Base-by-base conservation (phyloP, 2,888 invertebrate species). In the Doris montereyensis region DNA sequence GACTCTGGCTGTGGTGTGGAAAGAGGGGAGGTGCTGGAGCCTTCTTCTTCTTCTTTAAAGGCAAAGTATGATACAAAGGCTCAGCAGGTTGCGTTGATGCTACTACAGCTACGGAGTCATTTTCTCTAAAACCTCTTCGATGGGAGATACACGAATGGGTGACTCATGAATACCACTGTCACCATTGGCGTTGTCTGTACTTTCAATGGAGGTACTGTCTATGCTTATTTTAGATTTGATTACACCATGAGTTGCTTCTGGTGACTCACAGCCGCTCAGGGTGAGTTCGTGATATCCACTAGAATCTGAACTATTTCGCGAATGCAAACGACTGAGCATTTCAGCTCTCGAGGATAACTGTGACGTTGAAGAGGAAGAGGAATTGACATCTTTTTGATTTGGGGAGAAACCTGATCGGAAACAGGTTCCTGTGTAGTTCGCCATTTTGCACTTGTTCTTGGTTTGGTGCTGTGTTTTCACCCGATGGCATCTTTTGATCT, bases 241-340 rank as follows among this genome's bases (percentile, higher is more conserved):
- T 3, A 65, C 13, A 17, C 1, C 8, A 32, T 32, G 58, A 10
- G 21, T 3, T 4, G 85, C 86, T 41, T 87, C 87, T 0, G 89
- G 88, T 0, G 88, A 87, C 32, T 88, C 88, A 93, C 92, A 74
- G 13, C 88, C 88, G 80, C 87, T 88, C 0, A 88, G 77, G 5
- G 94, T 94, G 0, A 94, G 94, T 88, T 95, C 95, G 88, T 95
- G 95, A 88, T 95, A 95, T 0, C 95, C 95, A 79, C 94, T 94
- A 85, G 95, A 95, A 89, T 95, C 95, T 82, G 95, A 95, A 90
- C 94, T 94, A 87, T 94, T 94, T 82, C 95, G 92, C 62, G 94
- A 95, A 92, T 95, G 95, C 62, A 83, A 81, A 83, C 80, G 72
- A 32, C 74, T 77, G 24, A 76, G 67, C 24, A 74, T 52, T 1